Percentiles rank a stretch among this genome's conserved stretches.
These are phyloP conservation scores for Pandemis heparana DNA, from an alignment of 2,888 invertebrate species.

Conservation along the genomic window DNA sequence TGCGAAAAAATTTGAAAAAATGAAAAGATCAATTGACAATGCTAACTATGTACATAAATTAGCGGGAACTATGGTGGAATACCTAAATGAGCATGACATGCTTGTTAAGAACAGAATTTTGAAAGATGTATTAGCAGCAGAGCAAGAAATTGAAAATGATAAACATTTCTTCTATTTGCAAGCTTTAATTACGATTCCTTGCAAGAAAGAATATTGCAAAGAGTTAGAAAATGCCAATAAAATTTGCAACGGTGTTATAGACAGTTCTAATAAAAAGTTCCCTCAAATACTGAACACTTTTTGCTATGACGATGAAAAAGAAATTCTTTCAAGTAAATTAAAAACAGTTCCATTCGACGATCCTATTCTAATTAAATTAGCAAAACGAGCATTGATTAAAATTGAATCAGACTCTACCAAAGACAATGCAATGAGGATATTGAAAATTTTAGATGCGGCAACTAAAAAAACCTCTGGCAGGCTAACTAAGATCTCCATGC, in stretches of 20 bases:
- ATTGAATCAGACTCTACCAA: conserved; percentile 63
- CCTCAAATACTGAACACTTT: conserved; percentile 80
- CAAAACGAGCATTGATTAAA: conserved; percentile 60
- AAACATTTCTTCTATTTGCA: conserved; percentile 68
- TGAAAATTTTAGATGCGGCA: conserved; percentile 62
- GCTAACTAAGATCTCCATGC: conserved; percentile 64
- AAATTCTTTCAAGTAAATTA: conserved; percentile 49
- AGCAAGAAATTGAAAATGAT: conserved; percentile 66
- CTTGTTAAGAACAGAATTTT: conserved; percentile 62
- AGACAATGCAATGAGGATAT: conserved; percentile 59
- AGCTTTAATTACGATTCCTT: conserved; percentile 63
- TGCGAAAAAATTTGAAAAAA: conserved; percentile 61
- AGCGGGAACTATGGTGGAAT: conserved; percentile 65
- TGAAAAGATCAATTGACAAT: conserved; percentile 65
- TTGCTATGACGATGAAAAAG: conserved; percentile 72
- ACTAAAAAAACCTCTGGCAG: conserved; percentile 61
- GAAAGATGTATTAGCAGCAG: conserved; percentile 65
- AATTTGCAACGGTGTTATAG: conserved; percentile 84
- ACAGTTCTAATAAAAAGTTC: conserved; percentile 65
- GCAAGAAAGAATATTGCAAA: conserved; percentile 63
- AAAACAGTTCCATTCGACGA: conserved; percentile 59
- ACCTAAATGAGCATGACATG: conserved; percentile 69
- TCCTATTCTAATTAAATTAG: conserved; percentile 58
- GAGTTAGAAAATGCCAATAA: conserved; percentile 65
- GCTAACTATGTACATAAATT: conserved; percentile 64